Evolutionary conservation across 2,888 invertebrate species (phyloP).

Genomic region (Diadegma fenestrale): DNA sequence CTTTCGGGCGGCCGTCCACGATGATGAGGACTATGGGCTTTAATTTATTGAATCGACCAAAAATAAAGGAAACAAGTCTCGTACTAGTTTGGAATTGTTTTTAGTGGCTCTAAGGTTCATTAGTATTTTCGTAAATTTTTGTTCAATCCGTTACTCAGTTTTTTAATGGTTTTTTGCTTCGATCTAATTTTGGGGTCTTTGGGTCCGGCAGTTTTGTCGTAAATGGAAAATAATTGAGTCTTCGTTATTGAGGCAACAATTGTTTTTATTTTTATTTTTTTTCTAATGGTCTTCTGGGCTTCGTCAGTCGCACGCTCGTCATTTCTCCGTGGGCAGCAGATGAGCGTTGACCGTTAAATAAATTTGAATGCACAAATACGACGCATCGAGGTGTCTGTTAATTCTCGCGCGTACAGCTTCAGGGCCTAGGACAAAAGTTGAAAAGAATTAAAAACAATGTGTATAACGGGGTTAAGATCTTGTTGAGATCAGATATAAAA

Average conservation of each 20-base stretch:
- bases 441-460: conserved; percentile 73
- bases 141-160: background rate
- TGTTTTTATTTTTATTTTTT: background rate
- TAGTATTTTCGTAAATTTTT: conserved; percentile 71
- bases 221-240: background rate
- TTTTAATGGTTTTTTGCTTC: background rate
- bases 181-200: background rate
- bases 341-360: background rate
- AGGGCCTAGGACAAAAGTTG: conserved; percentile 72
- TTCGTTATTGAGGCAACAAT: background rate
- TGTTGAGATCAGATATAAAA: conserved; percentile 50
- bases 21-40: background rate
- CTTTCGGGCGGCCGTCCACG: background rate
- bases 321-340: background rate
- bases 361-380: background rate
- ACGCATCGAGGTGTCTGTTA: conserved; percentile 14
- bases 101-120: conserved; percentile 30
- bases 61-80: conserved; percentile 66
- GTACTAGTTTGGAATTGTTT: conserved; percentile 70
- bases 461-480: conserved; percentile 78
- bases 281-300: background rate
- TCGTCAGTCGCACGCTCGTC: background rate
- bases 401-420: background rate
- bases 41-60: too few species aligned
- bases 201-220: background rate